Evolutionary conservation across 2,888 invertebrate genomes (phyloP).

Genomic region (Mythimna vitellina): DNA sequence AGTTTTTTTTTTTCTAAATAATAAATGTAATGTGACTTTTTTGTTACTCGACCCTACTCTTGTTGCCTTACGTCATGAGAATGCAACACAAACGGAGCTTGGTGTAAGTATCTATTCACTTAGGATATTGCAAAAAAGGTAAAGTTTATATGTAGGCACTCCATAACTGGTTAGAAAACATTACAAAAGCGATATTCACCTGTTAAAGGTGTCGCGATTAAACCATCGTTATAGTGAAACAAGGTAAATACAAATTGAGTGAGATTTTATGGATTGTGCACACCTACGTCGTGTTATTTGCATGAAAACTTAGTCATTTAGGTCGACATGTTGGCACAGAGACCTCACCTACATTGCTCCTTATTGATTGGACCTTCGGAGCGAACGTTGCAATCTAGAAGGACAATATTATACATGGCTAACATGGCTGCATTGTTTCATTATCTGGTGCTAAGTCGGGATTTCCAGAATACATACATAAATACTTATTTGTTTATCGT

Average conservation of each 20-base stretch:
- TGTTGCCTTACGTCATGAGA: not conserved
- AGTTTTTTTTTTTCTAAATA: too few species aligned
- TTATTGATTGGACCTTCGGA: slow-evolving; percentile 73
- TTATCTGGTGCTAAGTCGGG: slow-evolving; percentile 1
- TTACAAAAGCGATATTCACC: slow-evolving; percentile 23
- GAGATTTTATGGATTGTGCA: slow-evolving; percentile 50
- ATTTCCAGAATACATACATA: slow-evolving; percentile 7
- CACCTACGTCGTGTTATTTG: slow-evolving; percentile 68
- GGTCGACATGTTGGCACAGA: slow-evolving; percentile 76
- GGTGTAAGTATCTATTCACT: not conserved
- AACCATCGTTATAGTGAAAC: slow-evolving; percentile 33
- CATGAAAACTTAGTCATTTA: slow-evolving; percentile 80
- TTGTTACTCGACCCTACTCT: too few species aligned
- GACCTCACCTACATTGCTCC: slow-evolving; percentile 74
- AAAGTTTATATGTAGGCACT: not conserved
- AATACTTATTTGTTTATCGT: not conserved
- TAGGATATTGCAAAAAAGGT: slow-evolving; percentile 5
- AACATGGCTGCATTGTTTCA: slow-evolving; percentile 5
- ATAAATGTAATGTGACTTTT: too few species aligned
- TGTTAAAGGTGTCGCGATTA: slow-evolving; percentile 19
- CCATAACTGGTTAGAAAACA: slow-evolving; percentile 22
- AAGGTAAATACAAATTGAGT: slow-evolving; percentile 47
- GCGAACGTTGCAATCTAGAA: slow-evolving; percentile 43
- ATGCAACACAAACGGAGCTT: not conserved
- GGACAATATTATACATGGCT: slow-evolving; percentile 12